A percentile compares a stretch with the other conserved stretches of the same genome.
phyloP scores from a whole-genome alignment of 2,797 vertebrate genomes.

The Lepidocolaptes lacrymiger region DNA sequence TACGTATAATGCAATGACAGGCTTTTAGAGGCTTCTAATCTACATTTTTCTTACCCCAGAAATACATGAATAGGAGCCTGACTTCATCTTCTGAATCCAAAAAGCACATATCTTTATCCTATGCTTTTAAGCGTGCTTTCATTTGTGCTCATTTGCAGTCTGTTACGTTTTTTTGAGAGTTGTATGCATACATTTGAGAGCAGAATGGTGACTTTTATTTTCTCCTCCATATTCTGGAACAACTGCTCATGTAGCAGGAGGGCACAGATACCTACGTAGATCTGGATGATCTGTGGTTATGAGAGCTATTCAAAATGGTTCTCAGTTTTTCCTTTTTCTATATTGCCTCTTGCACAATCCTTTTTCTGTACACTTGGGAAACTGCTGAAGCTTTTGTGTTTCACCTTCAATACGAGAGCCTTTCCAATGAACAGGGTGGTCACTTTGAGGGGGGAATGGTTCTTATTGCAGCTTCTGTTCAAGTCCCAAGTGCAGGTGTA shows the following conservation, averaged over 20 bases:
- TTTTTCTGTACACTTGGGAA: not conserved
- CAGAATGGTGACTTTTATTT: not conserved
- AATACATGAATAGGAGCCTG: not conserved
- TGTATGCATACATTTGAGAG: not conserved
- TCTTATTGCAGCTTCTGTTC: not conserved
- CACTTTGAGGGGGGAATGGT: not conserved
- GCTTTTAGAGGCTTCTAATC: constrained; percentile 34
- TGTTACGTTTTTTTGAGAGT: not conserved
- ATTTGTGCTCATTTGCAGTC: not conserved
- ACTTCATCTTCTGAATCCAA: constrained; percentile 21
- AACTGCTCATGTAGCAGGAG: not conserved
- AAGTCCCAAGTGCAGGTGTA: not conserved
- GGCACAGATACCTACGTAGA: not conserved
- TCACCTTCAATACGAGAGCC: not conserved
- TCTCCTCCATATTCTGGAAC: not conserved
- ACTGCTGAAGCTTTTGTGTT: not conserved
- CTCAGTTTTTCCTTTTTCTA: not conserved
- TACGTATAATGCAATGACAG: not conserved
- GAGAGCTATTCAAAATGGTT: not conserved
- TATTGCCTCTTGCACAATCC: not conserved
- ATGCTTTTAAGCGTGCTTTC: not conserved
- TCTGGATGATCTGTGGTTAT: not conserved
- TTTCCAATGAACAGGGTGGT: not conserved
- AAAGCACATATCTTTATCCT: not conserved
- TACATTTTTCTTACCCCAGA: constrained; percentile 11